phyloP scores from a whole-genome alignment of 1,140 invertebrate genomes.

The Cyphomyrmex costatus region DNA sequence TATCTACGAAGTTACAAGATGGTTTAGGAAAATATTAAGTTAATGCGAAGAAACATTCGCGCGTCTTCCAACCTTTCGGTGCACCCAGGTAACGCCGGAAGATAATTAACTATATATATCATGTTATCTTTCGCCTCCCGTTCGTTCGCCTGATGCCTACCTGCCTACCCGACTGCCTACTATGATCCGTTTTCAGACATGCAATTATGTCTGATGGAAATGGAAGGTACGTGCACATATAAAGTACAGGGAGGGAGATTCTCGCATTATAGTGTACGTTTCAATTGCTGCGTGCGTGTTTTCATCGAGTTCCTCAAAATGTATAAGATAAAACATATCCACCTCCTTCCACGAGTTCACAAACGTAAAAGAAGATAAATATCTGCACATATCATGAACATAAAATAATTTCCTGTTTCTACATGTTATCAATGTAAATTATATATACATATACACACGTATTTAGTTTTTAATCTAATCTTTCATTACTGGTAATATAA shows the following conservation, averaged over 20 bases:
- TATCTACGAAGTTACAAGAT: neutral
- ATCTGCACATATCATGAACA: neutral
- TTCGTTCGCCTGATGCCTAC: slow-evolving; percentile 60
- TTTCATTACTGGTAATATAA: too few relatives aligned
- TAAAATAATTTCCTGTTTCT: neutral
- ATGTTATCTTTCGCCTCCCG: slow-evolving; percentile 75
- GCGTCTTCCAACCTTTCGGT: slow-evolving; percentile 58
- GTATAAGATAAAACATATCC: slow-evolving; percentile 39
- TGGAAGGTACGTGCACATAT: slow-evolving; percentile 65
- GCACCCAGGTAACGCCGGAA: slow-evolving; percentile 71
- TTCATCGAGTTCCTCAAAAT: slow-evolving; percentile 30
- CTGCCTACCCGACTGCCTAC: slow-evolving; percentile 58
- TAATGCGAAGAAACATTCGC: slow-evolving; percentile 64
- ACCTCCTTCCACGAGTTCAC: neutral
- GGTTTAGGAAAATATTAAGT: slow-evolving; percentile 65
- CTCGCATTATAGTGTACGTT: slow-evolving; percentile 47
- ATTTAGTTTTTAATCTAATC: too few relatives aligned
- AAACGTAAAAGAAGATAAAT: neutral
- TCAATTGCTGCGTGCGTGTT: slow-evolving; percentile 55
- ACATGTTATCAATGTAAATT: slow-evolving; percentile 13
- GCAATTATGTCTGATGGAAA: slow-evolving; percentile 79
- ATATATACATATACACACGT: too few relatives aligned
- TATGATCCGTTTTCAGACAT: slow-evolving; percentile 78
- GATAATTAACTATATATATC: slow-evolving; percentile 78
- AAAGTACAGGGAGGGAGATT: slow-evolving; percentile 41